phyloP scores from a whole-genome alignment of 1,140 invertebrate species.

The Hydropsyche tenuis region DNA sequence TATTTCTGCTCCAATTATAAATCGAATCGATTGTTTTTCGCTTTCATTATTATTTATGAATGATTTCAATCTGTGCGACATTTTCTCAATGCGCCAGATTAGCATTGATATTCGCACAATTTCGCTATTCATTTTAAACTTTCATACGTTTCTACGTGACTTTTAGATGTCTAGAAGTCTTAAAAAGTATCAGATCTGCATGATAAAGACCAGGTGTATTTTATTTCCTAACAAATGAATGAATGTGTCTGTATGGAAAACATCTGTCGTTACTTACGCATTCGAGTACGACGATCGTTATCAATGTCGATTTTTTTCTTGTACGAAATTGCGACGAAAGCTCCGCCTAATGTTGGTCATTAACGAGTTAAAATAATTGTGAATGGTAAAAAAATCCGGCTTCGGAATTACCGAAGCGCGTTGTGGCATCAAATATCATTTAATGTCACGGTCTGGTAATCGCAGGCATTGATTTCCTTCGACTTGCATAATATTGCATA shows the following conservation, averaged over 20 bases:
- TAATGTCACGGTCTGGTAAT: conserved; percentile 27
- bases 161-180: background rate
- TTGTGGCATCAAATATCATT: conserved; percentile 22
- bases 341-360: too few species aligned
- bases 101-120: too few species aligned
- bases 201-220: conserved; percentile 28
- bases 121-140: background rate
- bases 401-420: conserved; percentile 9
- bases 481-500: conserved; percentile 25
- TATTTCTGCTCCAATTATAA: background rate
- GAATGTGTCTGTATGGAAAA: background rate
- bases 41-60: too few species aligned
- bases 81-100: too few species aligned
- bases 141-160: conserved; percentile 26
- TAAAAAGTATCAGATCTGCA: conserved; percentile 19
- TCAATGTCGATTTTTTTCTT: too few species aligned
- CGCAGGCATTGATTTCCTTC: conserved; percentile 34
- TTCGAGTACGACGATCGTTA: background rate
- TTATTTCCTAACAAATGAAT: background rate
- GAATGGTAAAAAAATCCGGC: background rate
- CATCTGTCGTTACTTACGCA: conserved; percentile 3
- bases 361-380: background rate
- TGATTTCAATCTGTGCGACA: too few species aligned
- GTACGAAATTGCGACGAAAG: too few species aligned
- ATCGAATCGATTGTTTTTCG: background rate